Evolutionary conservation across 2,113 vertebrate genomes (phyloP).

Genomic region (Cochlearius cochlearius): DNA sequence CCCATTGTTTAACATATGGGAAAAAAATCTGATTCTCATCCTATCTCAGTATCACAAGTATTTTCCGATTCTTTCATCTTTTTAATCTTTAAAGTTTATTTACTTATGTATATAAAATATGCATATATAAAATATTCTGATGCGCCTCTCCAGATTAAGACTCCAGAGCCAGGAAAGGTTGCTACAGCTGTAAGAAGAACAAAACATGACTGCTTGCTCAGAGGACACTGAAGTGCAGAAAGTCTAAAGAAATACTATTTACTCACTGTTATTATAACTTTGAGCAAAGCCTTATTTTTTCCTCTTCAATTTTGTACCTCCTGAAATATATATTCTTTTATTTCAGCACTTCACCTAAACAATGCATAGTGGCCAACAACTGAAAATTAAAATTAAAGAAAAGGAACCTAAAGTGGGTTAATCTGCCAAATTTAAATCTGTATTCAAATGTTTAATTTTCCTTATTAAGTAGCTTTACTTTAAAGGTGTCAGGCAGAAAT

Average conservation of each 20-base stretch:
- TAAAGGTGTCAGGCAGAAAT: background rate
- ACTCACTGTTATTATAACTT: background rate
- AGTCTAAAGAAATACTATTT: background rate
- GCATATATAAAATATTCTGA: background rate
- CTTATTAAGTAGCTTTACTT: background rate
- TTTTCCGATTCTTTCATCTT: background rate
- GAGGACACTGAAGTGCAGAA: background rate
- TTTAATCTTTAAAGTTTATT: background rate
- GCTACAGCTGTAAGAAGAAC: background rate
- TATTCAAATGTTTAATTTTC: background rate
- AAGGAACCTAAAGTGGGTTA: background rate
- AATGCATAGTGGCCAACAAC: background rate
- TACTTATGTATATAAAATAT: background rate
- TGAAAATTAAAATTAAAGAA: background rate
- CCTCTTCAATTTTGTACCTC: background rate
- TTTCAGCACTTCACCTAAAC: background rate
- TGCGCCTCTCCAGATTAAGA: background rate
- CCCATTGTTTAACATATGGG: background rate
- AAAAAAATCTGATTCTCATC: background rate
- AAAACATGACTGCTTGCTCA: background rate
- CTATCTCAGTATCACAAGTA: background rate
- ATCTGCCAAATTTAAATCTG: background rate
- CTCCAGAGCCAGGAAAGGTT: background rate
- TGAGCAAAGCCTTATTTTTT: background rate
- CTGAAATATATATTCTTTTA: background rate